Evolutionary conservation across 2,888 invertebrate species (phyloP).

Genomic region (Oxytorus armatus): DNA sequence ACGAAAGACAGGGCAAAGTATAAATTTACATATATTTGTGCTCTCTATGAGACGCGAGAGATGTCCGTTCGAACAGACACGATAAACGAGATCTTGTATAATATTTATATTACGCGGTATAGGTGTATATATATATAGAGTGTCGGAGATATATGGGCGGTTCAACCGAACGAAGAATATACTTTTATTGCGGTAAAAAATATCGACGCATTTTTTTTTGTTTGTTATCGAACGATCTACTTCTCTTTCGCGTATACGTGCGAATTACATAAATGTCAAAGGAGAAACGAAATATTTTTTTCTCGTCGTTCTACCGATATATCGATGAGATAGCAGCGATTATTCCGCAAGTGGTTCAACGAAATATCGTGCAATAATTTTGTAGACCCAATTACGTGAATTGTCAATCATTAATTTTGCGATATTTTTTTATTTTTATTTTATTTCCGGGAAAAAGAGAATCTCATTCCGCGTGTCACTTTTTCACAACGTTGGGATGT

Average conservation of each 20-base stretch:
- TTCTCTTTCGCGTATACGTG: neutral
- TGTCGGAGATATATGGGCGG: slow-evolving; percentile 26
- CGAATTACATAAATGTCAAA: slow-evolving; percentile 29
- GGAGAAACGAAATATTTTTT: neutral
- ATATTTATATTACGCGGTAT: slow-evolving; percentile 15
- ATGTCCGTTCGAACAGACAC: slow-evolving; percentile 38
- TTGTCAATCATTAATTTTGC: neutral
- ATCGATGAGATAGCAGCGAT: neutral
- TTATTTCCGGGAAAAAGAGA: neutral
- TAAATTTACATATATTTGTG: slow-evolving; percentile 58
- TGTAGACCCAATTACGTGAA: neutral
- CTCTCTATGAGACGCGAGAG: slow-evolving; percentile 32
- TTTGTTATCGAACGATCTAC: slow-evolving; percentile 16
- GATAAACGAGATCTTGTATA: slow-evolving; percentile 46
- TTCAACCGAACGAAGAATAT: neutral
- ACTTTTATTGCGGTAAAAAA: slow-evolving; percentile 26
- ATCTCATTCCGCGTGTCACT: neutral
- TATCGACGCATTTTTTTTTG: slow-evolving; percentile 8
- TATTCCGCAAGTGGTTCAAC: too few species aligned
- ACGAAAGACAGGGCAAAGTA: slow-evolving; percentile 51
- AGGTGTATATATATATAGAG: neutral
- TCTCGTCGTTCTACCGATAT: neutral
- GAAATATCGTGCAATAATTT: neutral
- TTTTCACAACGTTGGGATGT: neutral
- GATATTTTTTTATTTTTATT: neutral